Base-by-base conservation (phyloP, 1,140 invertebrate species). In the Drosophila navojoa region DNA sequence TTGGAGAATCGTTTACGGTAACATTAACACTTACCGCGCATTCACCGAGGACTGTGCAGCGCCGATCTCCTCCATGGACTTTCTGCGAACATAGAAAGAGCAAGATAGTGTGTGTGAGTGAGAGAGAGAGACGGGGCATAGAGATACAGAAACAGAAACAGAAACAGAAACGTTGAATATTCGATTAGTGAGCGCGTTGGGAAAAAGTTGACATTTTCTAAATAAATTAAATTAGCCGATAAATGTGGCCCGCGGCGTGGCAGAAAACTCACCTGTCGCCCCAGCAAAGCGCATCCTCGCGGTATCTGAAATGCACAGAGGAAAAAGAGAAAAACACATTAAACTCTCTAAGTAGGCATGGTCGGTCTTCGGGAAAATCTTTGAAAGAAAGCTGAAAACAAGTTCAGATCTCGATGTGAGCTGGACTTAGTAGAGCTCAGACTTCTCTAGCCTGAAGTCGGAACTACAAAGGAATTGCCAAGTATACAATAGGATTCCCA, bases 231-330 rank as follows among this genome's bases (percentile, higher is more conserved):
- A 90, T 90, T 90, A 90, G 82, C 79, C 87, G 87, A 90, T 90
- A 90, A 90, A 90, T 90, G 77, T 90, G 53, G 45, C 50, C 52
- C 52, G 60, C 59, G 47, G 70, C 70, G 74, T 76, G 74, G 63
- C 76, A 78, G 60, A 71, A 68, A 73, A 76, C 93, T 94, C 93
- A 96, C 95, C 95, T 95, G 89, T 96, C 95, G 54, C 95, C 95
- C 95, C 95, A 96, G 91, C 95, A 96, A 16, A 96, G 92, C n/a
- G 95, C 94, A 67, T 96, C 95, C 71, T 96, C 95, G 59, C 95
- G 94, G 91, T 96, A 96, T 92, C 95, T 96, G 93, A 49, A 63
- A 91, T 91, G 79, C 86, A 77, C 90, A 40, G 40, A 68, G 40
- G 40, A 45, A 55, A 47, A 25, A 7, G 2, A 45, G n/a, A 11